These are phyloP conservation scores for Pentamera pediparva DNA, from an alignment of 53 echinoderm and acorn worm genomes.

Conservation along the genomic window DNA sequence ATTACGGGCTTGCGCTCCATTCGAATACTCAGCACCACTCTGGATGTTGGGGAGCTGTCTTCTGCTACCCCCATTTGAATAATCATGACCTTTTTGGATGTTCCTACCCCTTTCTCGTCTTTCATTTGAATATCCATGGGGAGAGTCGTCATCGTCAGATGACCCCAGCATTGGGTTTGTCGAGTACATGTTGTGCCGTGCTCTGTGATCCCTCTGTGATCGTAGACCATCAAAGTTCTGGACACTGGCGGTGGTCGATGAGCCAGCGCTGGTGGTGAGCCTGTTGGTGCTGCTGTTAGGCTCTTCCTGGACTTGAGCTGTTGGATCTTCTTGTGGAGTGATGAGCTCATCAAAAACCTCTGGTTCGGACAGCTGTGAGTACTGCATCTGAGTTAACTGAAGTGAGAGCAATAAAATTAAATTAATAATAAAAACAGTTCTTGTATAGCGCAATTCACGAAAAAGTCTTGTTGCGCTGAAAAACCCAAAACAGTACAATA, in stretches of 20 bases:
- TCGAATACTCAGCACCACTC: no score
- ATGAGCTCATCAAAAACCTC: slow-evolving; percentile 18
- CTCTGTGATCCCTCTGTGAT: not conserved
- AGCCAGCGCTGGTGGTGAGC: not conserved
- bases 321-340: not conserved
- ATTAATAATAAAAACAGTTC: no score
- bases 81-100: no score
- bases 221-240: slow-evolving; percentile 5
- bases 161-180: not conserved
- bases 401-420: no score
- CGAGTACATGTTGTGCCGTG: slow-evolving; percentile 1
- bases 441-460: no score
- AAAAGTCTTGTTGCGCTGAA: no score
- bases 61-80: no score
- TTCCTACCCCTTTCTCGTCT: no score
- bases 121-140: no score
- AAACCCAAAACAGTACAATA: no score
- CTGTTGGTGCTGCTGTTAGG: not conserved
- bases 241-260: not conserved
- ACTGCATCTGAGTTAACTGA: slow-evolving; percentile 13
- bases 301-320: not conserved
- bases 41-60: no score
- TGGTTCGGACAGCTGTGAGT: not conserved
- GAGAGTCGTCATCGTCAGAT: not conserved
- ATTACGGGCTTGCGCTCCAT: no score